phyloP scores from a whole-genome alignment of 2,113 vertebrate genomes.

The Chelonoidis abingdonii region DNA sequence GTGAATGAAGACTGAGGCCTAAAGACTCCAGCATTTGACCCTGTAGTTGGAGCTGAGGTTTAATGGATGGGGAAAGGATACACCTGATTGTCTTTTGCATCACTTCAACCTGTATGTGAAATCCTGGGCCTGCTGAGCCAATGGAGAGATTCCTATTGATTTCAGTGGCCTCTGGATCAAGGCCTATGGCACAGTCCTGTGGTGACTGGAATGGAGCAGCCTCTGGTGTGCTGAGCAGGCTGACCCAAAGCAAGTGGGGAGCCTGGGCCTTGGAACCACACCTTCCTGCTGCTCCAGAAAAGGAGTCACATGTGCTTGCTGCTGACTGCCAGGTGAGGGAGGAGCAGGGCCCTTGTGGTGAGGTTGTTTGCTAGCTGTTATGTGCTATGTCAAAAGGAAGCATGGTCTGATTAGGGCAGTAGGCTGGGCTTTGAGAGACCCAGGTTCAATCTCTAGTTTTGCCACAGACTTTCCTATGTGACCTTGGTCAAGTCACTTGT shows the following conservation, averaged over 20 bases:
- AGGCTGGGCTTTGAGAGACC: not conserved
- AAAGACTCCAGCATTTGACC: not conserved
- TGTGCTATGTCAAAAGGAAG: not conserved
- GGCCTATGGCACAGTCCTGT: not conserved
- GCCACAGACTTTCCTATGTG: not conserved
- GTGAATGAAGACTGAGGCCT: not conserved
- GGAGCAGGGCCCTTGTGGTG: not conserved
- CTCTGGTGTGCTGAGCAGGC: not conserved
- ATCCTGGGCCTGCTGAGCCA: not conserved
- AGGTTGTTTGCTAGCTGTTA: too few relatives aligned
- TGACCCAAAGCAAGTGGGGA: not conserved
- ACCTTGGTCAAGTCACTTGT: not conserved
- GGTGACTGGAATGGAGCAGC: not conserved
- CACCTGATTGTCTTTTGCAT: slow-evolving; percentile 29
- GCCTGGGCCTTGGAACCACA: not conserved
- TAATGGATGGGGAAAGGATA: not conserved
- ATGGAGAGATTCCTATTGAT: not conserved
- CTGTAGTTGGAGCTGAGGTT: slow-evolving; percentile 35
- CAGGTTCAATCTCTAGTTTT: not conserved
- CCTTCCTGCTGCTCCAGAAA: not conserved
- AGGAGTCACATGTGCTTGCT: not conserved
- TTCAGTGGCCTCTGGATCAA: not conserved
- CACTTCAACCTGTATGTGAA: not conserved
- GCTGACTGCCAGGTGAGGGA: not conserved
- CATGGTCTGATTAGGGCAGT: not conserved